These are phyloP conservation scores for Dione juno DNA, from an alignment of 2,888 invertebrate genomes.

Conservation along the genomic window DNA sequence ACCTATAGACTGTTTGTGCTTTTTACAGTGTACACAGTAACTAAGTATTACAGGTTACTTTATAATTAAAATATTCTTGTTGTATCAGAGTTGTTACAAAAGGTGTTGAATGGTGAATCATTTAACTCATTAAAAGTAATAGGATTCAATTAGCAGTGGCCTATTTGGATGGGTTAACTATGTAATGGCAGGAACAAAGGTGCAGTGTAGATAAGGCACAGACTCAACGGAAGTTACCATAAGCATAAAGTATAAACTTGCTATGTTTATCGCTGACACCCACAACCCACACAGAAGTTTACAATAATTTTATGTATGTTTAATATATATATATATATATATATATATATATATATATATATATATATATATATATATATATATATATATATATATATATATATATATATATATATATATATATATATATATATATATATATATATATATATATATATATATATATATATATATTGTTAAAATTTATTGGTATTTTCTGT, in stretches of 20 bases:
- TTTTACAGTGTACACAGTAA: background rate
- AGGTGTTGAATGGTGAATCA: conserved; percentile 23
- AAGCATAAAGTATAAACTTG: conserved; percentile 48
- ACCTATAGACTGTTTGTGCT: no score
- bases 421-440: no score
- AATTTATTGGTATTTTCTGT: no score
- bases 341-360: no score
- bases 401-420: no score
- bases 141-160: conserved; percentile 63
- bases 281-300: conserved; percentile 21
- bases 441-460: no score
- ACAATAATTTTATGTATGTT: conserved; percentile 1
- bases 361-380: no score
- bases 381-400: no score
- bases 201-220: conserved; percentile 62
- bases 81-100: conserved; percentile 5
- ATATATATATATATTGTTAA: no score
- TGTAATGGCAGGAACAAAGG: conserved; percentile 68
- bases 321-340: no score
- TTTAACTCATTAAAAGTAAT: conserved; percentile 52
- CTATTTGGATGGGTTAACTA: conserved; percentile 61
- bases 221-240: conserved; percentile 67
- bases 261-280: conserved; percentile 48
- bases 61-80: background rate
- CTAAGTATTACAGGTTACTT: background rate